Percentiles rank a stretch among this genome's conserved stretches.
Conservation (phyloP, 2,888 invertebrate species). For the Macrosiphum euphorbiae region DNA sequence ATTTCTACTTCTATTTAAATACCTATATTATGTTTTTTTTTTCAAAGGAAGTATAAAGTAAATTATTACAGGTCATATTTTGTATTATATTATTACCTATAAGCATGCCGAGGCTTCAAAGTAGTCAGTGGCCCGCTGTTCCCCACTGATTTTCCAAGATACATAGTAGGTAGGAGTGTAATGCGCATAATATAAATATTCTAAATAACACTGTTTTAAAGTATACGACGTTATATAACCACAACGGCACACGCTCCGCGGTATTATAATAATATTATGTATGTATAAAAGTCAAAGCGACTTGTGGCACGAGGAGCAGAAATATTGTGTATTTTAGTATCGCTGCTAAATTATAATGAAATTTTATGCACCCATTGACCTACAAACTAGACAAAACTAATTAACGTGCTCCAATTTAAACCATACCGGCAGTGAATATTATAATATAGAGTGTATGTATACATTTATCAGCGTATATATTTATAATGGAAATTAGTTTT, state of each 20-base stretch:
- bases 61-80: background rate
- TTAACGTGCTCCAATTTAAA: conserved; percentile 45
- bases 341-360: conserved; percentile 23
- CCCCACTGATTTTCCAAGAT: background rate
- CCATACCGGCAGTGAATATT: background rate
- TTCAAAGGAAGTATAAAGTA: background rate
- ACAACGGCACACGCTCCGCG: background rate
- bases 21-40: background rate
- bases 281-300: background rate
- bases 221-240: background rate
- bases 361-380: conserved; percentile 46
- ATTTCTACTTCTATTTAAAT: background rate
- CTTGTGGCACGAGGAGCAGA: background rate
- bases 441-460: background rate
- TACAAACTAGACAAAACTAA: conserved; percentile 48
- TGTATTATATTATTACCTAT: background rate
- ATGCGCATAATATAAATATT: background rate
- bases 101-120: background rate
- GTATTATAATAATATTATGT: background rate
- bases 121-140: background rate
- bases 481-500: conserved; percentile 39
- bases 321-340: background rate
- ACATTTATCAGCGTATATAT: conserved; percentile 29
- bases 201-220: background rate
- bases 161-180: background rate